A percentile compares a stretch with the other conserved stretches of the same genome.
phyloP scores from a whole-genome alignment of 1,140 invertebrate genomes.

The Aphidius ervi region DNA sequence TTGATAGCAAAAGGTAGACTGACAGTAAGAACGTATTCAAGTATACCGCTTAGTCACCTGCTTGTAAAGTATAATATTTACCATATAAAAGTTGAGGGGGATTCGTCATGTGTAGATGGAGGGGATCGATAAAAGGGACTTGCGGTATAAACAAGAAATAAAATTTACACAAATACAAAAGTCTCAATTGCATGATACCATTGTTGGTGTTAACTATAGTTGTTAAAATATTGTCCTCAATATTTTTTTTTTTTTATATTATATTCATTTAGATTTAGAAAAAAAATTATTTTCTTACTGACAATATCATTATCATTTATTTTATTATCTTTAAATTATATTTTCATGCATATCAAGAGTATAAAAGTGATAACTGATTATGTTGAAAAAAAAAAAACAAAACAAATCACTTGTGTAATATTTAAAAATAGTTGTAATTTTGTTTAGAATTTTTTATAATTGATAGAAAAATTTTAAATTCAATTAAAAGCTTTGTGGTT shows the following conservation, averaged over 20 bases:
- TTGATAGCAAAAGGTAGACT: constrained; percentile 46
- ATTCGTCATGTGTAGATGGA: constrained; percentile 40
- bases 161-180: background rate
- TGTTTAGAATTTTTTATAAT: too few relatives aligned
- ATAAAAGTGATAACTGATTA: too few relatives aligned
- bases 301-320: too few relatives aligned
- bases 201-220: background rate
- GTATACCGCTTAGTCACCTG: constrained; percentile 38
- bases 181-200: background rate
- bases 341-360: too few relatives aligned
- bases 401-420: too few relatives aligned
- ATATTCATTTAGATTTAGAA: too few relatives aligned
- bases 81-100: constrained; percentile 27
- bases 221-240: background rate
- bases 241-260: background rate
- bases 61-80: constrained; percentile 45
- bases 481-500: too few relatives aligned
- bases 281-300: too few relatives aligned
- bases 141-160: constrained; percentile 16
- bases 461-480: too few relatives aligned
- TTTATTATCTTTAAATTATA: too few relatives aligned
- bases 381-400: too few relatives aligned
- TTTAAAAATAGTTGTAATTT: too few relatives aligned
- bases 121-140: constrained; percentile 24
- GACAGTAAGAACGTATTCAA: constrained; percentile 38